phyloP scores from a whole-genome alignment of 2,888 invertebrate species.

The Colostygia pectinataria region DNA sequence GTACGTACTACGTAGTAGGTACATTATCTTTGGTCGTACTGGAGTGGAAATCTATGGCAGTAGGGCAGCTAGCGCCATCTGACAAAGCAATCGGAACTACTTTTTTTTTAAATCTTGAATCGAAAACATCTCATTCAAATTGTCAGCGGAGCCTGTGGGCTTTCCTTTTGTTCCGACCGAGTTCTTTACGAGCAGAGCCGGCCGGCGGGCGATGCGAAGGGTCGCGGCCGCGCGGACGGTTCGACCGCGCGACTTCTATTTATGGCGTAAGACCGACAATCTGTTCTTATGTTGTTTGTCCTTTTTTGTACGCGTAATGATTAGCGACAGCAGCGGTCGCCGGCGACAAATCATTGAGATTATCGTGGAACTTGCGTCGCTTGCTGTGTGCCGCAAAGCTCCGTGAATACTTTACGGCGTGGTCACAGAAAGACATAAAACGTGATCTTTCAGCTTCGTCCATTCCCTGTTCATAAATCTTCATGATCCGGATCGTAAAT shows the following conservation, averaged over 20 bases:
- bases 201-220: too few species aligned
- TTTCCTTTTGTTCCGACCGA: neutral
- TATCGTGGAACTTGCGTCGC: slow-evolving; percentile 18
- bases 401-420: slow-evolving; percentile 16
- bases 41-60: too few species aligned
- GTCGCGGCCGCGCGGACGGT: neutral
- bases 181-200: slow-evolving; percentile 15
- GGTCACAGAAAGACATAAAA: slow-evolving; percentile 20
- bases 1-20: too few species aligned
- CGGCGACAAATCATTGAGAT: slow-evolving; percentile 18
- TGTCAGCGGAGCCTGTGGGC: neutral
- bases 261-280: slow-evolving; percentile 23
- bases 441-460: slow-evolving; percentile 28
- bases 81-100: too few species aligned
- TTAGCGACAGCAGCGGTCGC: slow-evolving; percentile 5
- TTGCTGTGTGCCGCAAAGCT: slow-evolving; percentile 15
- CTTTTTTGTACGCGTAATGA: slow-evolving; percentile 15
- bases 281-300: slow-evolving; percentile 19
- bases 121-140: too few species aligned
- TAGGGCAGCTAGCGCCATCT: too few species aligned
- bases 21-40: too few species aligned
- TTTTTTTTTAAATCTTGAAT: too few species aligned
- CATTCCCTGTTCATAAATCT: slow-evolving; percentile 29
- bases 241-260: slow-evolving; percentile 4
- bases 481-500: slow-evolving; percentile 25